These are phyloP conservation scores for Scaptomyza cyrtandrae DNA, from an alignment of 2,888 invertebrate species.

Conservation along the genomic window DNA sequence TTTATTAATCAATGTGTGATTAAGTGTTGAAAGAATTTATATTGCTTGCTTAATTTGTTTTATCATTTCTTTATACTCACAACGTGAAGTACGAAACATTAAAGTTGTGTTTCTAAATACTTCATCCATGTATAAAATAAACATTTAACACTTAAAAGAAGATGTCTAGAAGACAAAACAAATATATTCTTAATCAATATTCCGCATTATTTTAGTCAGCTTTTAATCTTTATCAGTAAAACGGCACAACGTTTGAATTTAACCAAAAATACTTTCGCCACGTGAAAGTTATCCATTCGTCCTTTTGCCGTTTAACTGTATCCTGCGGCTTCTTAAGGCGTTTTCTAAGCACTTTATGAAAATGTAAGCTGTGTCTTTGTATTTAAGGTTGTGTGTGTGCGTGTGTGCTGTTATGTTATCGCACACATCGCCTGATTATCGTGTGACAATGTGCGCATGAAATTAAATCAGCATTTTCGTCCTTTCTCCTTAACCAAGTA, in stretches of 20 bases:
- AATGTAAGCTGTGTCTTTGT: conserved; percentile 41
- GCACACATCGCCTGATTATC: conserved; percentile 64
- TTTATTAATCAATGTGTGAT: not conserved
- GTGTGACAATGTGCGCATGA: conserved; percentile 75
- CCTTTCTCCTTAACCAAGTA: conserved; percentile 41
- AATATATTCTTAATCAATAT: not conserved
- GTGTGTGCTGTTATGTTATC: conserved; percentile 48
- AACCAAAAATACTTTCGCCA: conserved; percentile 2
- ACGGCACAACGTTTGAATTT: not conserved
- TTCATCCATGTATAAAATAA: not conserved
- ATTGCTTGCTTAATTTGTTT: not conserved
- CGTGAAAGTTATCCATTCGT: not conserved
- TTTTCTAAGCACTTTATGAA: conserved; percentile 30
- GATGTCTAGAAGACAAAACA: not conserved
- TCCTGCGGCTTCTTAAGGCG: conserved; percentile 18
- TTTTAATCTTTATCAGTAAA: not conserved
- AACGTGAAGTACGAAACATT: too few species aligned
- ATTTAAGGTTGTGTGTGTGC: conserved; percentile 6
- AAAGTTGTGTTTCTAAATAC: too few species aligned
- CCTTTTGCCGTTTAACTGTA: not conserved
- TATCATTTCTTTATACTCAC: too few species aligned
- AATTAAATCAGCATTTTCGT: conserved; percentile 77
- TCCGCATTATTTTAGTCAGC: not conserved
- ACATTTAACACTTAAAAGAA: not conserved
- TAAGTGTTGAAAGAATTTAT: not conserved